Percentiles rank a stretch among this genome's conserved stretches.
Evolutionary conservation across 2,888 invertebrate genomes (phyloP).

Genomic region (Caenorhabditis sulstoni): DNA sequence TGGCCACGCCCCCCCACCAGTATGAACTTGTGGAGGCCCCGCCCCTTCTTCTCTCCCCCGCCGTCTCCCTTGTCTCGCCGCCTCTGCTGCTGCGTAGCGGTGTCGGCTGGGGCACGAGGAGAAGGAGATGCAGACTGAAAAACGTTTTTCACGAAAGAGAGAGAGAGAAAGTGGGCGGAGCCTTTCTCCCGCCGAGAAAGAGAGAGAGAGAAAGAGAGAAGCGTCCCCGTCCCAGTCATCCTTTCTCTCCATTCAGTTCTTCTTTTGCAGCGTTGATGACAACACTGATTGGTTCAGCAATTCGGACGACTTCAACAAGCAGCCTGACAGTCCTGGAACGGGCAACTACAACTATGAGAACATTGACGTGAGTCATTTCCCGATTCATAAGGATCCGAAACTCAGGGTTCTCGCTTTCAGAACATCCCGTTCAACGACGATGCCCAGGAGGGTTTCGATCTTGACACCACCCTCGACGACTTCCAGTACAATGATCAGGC

Average conservation of each 20-base stretch:
- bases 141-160: slow-evolving; percentile 41
- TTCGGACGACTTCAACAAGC: slow-evolving; percentile 31
- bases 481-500: slow-evolving; percentile 11
- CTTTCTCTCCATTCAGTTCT: too few relatives aligned
- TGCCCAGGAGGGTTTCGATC: slow-evolving; percentile 18
- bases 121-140: slow-evolving; percentile 55
- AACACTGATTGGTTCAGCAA: slow-evolving; percentile 41
- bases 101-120: slow-evolving; percentile 33
- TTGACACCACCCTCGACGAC: slow-evolving; percentile 18
- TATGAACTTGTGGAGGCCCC: slow-evolving; percentile 56
- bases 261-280: slow-evolving; percentile 50
- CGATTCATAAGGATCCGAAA: too few relatives aligned
- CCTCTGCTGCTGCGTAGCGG: slow-evolving; percentile 37
- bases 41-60: slow-evolving; percentile 48
- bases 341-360: slow-evolving; percentile 20
- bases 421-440: slow-evolving; percentile 58
- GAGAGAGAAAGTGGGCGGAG: slow-evolving; percentile 44
- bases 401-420: slow-evolving; percentile 7
- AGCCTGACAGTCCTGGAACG: slow-evolving; percentile 40
- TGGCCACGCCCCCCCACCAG: slow-evolving; percentile 49
- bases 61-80: slow-evolving; percentile 49
- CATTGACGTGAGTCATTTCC: slow-evolving; percentile 34
- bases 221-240: slow-evolving; percentile 11
- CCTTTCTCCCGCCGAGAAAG: background rate
- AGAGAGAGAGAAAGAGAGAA: too few relatives aligned